Conservation (phyloP, 2,888 invertebrate genomes). For the Lasioglossum lativentre region DNA sequence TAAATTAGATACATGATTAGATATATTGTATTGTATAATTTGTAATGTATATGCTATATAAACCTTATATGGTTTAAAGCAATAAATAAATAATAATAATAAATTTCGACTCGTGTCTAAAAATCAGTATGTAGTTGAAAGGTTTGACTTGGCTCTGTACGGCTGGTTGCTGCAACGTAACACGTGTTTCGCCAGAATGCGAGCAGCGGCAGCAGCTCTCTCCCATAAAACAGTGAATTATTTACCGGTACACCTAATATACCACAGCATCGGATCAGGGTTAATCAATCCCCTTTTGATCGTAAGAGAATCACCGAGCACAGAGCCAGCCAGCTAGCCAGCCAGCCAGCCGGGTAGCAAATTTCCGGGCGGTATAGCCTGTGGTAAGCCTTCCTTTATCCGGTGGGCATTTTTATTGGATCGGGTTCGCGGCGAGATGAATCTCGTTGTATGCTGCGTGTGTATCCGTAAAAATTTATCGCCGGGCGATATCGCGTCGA, state of each 20-base stretch:
- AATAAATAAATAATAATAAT: too few relatives aligned
- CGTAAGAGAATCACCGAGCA: neutral
- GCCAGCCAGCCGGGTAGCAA: neutral
- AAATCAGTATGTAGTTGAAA: too few relatives aligned
- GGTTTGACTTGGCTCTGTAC: too few relatives aligned
- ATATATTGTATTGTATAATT: too few relatives aligned
- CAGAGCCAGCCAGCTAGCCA: too few relatives aligned
- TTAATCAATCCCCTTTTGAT: conserved; percentile 7
- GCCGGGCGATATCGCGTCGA: conserved; percentile 37
- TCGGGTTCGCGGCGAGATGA: conserved; percentile 13
- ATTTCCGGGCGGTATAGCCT: neutral
- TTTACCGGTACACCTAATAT: neutral
- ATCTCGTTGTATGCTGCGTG: conserved; percentile 29
- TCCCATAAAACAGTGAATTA: neutral
- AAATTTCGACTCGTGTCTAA: too few relatives aligned
- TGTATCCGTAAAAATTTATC: conserved; percentile 46
- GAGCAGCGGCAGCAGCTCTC: too few relatives aligned
- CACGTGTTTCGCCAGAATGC: too few relatives aligned
- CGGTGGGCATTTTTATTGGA: conserved; percentile 32
- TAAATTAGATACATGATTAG: too few relatives aligned
- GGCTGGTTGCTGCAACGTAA: too few relatives aligned
- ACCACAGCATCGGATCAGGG: neutral
- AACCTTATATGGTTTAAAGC: too few relatives aligned
- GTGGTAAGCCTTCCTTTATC: conserved; percentile 12
- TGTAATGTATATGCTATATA: too few relatives aligned